Percentiles rank a stretch among this genome's conserved stretches.
These are phyloP conservation scores for Rotaria macrura DNA, from an alignment of 2,888 invertebrate species.

Conservation along the genomic window DNA sequence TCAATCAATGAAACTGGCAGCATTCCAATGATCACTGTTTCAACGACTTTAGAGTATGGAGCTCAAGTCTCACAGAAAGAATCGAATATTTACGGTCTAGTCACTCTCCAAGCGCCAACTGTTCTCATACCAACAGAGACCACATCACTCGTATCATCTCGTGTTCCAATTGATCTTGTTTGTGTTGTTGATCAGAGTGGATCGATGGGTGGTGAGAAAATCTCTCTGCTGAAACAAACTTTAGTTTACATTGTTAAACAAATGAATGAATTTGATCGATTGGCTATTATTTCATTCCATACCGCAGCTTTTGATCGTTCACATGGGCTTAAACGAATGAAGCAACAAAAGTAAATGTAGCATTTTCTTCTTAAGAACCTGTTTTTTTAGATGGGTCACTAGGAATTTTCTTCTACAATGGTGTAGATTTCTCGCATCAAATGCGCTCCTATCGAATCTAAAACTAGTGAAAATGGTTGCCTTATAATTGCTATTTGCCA, in stretches of 20 bases:
- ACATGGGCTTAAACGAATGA: conserved; percentile 14
- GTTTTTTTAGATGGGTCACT: too few species aligned
- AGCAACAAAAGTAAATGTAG: neutral
- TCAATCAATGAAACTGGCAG: too few species aligned
- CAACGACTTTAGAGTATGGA: neutral
- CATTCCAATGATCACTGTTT: too few species aligned
- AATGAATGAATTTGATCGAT: neutral
- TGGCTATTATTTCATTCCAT: neutral
- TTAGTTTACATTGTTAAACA: neutral
- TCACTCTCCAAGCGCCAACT: neutral
- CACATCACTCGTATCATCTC: neutral
- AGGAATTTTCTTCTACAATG: too few species aligned
- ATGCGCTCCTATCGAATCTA: too few species aligned
- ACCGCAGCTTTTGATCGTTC: neutral
- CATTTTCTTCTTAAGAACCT: too few species aligned
- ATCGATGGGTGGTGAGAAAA: neutral
- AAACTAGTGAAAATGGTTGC: too few species aligned
- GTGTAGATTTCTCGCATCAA: too few species aligned
- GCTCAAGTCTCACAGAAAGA: neutral
- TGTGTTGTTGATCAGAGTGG: neutral
- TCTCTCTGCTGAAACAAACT: neutral
- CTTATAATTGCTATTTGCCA: too few species aligned
- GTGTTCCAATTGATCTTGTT: neutral
- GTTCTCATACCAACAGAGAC: neutral
- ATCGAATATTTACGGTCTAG: neutral